Percentiles rank a stretch among this genome's conserved stretches.
phyloP scores from a whole-genome alignment of 1,140 invertebrate species.

The Rhagoletis zephyria region DNA sequence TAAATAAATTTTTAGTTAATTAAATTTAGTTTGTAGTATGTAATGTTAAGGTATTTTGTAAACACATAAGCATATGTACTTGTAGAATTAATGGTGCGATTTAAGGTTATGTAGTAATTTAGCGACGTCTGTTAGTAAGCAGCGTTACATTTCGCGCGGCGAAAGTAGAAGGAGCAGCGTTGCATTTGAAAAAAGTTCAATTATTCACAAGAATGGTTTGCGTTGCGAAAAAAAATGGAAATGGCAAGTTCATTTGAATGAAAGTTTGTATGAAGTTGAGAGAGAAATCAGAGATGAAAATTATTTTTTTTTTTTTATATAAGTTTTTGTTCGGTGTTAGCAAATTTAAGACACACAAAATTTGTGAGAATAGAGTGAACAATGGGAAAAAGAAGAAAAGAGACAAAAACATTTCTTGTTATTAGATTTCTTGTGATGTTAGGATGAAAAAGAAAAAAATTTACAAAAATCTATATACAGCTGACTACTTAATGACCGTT shows the following conservation, averaged over 20 bases:
- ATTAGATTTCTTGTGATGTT: neutral
- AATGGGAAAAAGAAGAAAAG: slow-evolving; percentile 29
- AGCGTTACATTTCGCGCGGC: neutral
- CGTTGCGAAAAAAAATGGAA: neutral
- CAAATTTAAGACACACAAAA: neutral
- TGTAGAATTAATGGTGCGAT: slow-evolving; percentile 2
- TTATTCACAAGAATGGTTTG: neutral
- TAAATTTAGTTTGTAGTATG: slow-evolving; percentile 22
- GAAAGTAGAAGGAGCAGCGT: neutral
- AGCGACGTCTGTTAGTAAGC: slow-evolving; percentile 10
- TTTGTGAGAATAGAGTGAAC: neutral
- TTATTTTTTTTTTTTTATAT: neutral
- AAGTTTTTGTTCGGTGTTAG: neutral
- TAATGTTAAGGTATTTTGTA: slow-evolving; percentile 46
- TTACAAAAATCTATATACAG: slow-evolving; percentile 19
- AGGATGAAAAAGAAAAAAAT: neutral
- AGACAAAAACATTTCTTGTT: slow-evolving; percentile 40
- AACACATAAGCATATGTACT: neutral
- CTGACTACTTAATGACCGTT: neutral
- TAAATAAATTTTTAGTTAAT: slow-evolving; percentile 16
- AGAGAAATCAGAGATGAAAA: neutral
- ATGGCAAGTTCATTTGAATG: neutral
- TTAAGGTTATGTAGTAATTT: slow-evolving; percentile 15
- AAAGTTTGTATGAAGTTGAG: neutral
- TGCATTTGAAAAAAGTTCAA: neutral